Conservation (phyloP, 2,888 invertebrate genomes). For the Drosophila dives region DNA sequence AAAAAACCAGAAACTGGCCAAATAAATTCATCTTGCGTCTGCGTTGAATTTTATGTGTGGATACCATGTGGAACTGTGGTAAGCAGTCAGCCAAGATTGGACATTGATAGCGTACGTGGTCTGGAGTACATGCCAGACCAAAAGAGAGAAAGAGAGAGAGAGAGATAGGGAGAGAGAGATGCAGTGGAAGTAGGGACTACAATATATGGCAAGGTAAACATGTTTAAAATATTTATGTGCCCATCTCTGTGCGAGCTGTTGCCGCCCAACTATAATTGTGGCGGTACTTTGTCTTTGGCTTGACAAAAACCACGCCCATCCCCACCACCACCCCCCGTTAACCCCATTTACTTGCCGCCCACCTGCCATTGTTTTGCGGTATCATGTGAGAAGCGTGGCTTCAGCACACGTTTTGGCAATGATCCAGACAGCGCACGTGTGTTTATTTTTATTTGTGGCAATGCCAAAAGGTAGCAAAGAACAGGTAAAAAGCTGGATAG, state of each 20-base stretch:
- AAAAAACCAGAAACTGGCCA: slow-evolving; percentile 17
- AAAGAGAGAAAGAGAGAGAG: neutral
- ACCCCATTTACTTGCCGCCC: slow-evolving; percentile 2
- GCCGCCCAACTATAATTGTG: slow-evolving; percentile 65
- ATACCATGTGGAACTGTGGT: slow-evolving; percentile 10
- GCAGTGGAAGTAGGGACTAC: slow-evolving; percentile 1
- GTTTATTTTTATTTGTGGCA: slow-evolving; percentile 71
- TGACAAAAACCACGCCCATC: slow-evolving; percentile 55
- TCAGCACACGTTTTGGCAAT: slow-evolving; percentile 74
- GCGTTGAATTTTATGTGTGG: slow-evolving; percentile 23
- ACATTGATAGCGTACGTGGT: slow-evolving; percentile 73
- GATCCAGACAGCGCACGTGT: slow-evolving; percentile 65
- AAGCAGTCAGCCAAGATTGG: slow-evolving; percentile 56
- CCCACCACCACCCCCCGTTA: neutral
- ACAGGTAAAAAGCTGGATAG: slow-evolving; percentile 12
- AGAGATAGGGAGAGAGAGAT: neutral
- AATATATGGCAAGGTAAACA: slow-evolving; percentile 65
- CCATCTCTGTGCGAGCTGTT: slow-evolving; percentile 28
- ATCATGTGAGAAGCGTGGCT: slow-evolving; percentile 27
- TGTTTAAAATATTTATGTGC: slow-evolving; percentile 68
- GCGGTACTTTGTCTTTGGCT: slow-evolving; percentile 62
- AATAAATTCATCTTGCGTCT: slow-evolving; percentile 62
- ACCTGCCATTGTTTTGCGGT: slow-evolving; percentile 42
- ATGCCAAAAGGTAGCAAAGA: slow-evolving; percentile 33
- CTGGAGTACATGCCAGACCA: slow-evolving; percentile 33